A percentile compares a stretch with the other conserved stretches of the same genome.
These are phyloP conservation scores for Rhagonycha lutea DNA, from an alignment of 2,888 invertebrate genomes.

Conservation along the genomic window DNA sequence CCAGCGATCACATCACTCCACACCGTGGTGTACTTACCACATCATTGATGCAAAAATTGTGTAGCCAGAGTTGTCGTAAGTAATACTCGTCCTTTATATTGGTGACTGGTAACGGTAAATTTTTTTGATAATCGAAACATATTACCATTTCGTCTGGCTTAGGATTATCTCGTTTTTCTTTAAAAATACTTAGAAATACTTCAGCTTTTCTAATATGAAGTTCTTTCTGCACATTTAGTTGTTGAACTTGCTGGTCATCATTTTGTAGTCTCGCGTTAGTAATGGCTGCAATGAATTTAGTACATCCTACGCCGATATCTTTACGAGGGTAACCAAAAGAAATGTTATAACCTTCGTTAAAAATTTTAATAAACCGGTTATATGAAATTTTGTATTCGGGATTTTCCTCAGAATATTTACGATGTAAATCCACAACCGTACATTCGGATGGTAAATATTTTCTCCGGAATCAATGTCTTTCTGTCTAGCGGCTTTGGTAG, in stretches of 20 bases:
- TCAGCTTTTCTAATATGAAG: constrained; percentile 7
- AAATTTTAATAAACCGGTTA: background rate
- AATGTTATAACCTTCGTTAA: background rate
- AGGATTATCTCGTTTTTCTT: background rate
- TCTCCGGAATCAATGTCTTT: constrained; percentile 56
- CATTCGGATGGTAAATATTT: background rate
- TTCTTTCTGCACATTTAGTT: background rate
- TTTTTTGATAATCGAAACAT: constrained; percentile 6
- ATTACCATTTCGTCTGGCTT: background rate
- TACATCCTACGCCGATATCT: background rate
- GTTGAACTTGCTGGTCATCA: background rate
- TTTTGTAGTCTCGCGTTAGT: background rate
- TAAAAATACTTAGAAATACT: background rate
- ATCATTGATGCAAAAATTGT: background rate
- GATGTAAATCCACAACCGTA: background rate
- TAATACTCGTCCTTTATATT: constrained; percentile 5
- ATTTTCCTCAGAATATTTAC: background rate
- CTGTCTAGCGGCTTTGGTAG: constrained; percentile 55
- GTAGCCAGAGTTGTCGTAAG: background rate
- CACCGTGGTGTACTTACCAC: too few species aligned
- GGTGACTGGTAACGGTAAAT: background rate
- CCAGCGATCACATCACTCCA: too few species aligned
- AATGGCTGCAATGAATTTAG: background rate
- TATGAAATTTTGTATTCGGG: background rate
- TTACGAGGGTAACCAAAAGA: background rate